phyloP scores from a whole-genome alignment of 1,140 invertebrate genomes.

The Lepidurus arcticus region DNA sequence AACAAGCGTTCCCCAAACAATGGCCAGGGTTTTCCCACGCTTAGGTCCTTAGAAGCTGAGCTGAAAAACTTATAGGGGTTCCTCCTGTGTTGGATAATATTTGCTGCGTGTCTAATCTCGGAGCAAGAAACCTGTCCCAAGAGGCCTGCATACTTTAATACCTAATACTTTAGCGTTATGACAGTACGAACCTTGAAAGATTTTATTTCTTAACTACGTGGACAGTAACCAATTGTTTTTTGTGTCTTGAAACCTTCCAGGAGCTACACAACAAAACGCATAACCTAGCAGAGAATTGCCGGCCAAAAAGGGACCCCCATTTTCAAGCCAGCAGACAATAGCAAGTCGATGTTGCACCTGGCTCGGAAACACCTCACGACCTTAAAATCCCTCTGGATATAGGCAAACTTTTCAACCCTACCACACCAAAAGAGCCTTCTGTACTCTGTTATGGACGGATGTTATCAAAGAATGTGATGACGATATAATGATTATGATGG shows the following conservation, averaged over 20 bases:
- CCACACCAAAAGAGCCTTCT: neutral
- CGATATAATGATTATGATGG: slow-evolving; percentile 15
- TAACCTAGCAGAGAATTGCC: neutral
- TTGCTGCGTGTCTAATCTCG: neutral
- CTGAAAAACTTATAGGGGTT: too few relatives aligned
- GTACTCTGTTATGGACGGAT: too few relatives aligned
- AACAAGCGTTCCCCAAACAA: neutral
- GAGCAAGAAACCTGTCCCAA: neutral
- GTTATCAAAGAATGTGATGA: neutral
- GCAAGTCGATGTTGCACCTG: neutral
- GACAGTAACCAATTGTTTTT: too few relatives aligned
- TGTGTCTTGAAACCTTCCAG: too few relatives aligned
- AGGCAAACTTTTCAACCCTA: neutral
- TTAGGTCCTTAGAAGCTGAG: neutral
- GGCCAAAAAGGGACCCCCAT: neutral
- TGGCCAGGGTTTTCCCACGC: neutral
- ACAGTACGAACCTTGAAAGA: too few relatives aligned
- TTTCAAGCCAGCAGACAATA: neutral
- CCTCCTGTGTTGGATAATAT: neutral
- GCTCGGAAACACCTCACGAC: neutral
- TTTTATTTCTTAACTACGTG: too few relatives aligned
- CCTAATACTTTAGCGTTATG: too few relatives aligned
- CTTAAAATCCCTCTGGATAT: neutral
- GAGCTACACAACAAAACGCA: too few relatives aligned
- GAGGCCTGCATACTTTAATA: neutral